phyloP scores from a whole-genome alignment of 1,140 invertebrate species.

The Penaeus japonicus region DNA sequence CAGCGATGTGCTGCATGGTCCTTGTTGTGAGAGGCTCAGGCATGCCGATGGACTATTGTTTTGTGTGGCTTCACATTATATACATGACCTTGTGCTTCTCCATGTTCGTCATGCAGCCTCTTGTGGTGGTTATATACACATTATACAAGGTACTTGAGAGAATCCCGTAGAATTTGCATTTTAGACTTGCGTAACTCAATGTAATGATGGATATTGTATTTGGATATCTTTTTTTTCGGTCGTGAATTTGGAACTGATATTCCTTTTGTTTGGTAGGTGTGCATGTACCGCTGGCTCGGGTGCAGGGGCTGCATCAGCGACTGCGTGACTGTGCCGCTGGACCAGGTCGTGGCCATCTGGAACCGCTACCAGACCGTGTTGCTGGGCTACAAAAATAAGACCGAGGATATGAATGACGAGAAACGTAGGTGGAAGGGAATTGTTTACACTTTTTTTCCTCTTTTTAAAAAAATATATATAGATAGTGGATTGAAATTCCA shows the following conservation, averaged over 20 bases:
- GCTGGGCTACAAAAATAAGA: neutral
- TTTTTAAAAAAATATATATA: too few species aligned
- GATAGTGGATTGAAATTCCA: too few species aligned
- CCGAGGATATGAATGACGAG: neutral
- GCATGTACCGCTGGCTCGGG: slow-evolving; percentile 53
- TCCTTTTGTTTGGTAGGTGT: slow-evolving; percentile 25
- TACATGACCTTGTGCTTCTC: slow-evolving; percentile 55
- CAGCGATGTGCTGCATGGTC: slow-evolving; percentile 50
- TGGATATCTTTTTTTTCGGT: too few species aligned
- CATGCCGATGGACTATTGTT: slow-evolving; percentile 54
- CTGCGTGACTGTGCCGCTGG: slow-evolving; percentile 51
- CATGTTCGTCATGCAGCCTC: slow-evolving; percentile 53
- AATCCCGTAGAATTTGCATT: too few species aligned
- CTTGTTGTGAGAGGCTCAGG: slow-evolving; percentile 42
- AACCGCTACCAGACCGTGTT: slow-evolving; percentile 49
- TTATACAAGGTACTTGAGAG: slow-evolving; percentile 48
- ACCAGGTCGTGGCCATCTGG: slow-evolving; percentile 55
- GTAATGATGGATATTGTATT: too few species aligned
- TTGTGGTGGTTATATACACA: slow-evolving; percentile 52
- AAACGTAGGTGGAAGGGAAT: slow-evolving; percentile 40
- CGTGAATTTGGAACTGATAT: too few species aligned
- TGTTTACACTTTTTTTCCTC: neutral
- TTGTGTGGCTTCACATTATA: slow-evolving; percentile 55
- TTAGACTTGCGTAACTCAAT: too few species aligned
- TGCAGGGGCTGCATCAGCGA: slow-evolving; percentile 49